Conservation (phyloP, 1,140 invertebrate species). For the Pogonus chalceus region DNA sequence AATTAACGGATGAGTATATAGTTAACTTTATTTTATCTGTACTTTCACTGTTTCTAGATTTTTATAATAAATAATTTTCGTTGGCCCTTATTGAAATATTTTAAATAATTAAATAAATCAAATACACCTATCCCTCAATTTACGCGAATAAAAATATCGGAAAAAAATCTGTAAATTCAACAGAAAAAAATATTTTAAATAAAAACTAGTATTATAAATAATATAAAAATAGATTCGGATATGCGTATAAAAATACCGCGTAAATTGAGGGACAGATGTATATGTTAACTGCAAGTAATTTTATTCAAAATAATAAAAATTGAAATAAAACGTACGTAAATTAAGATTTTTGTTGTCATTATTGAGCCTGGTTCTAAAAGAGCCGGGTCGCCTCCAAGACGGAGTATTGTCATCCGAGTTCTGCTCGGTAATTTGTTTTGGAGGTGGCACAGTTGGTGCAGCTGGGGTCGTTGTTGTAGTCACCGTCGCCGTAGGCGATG, state of each 20-base stretch:
- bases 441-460: constrained; percentile 40
- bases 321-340: constrained; percentile 31
- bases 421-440: constrained; percentile 38
- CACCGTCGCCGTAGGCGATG: constrained; percentile 14
- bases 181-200: constrained; percentile 9
- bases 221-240: constrained; percentile 12
- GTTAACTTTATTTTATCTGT: too few relatives aligned
- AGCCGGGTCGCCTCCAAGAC: constrained; percentile 50
- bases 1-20: too few relatives aligned
- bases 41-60: too few relatives aligned
- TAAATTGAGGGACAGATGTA: too few relatives aligned
- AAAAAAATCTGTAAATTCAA: not conserved
- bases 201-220: constrained; percentile 17
- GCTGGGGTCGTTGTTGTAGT: constrained; percentile 14
- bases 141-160: not conserved
- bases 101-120: too few relatives aligned
- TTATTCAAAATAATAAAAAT: too few relatives aligned
- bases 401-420: constrained; percentile 45
- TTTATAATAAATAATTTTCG: too few relatives aligned
- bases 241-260: too few relatives aligned
- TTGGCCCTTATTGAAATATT: too few relatives aligned
- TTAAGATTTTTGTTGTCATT: constrained; percentile 33
- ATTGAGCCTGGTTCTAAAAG: constrained; percentile 37
- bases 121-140: not conserved
- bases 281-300: too few relatives aligned